Percentiles rank a stretch among this genome's conserved stretches.
Conservation (phyloP, 2,797 vertebrate species). For the Melanotaenia boesemani region DNA sequence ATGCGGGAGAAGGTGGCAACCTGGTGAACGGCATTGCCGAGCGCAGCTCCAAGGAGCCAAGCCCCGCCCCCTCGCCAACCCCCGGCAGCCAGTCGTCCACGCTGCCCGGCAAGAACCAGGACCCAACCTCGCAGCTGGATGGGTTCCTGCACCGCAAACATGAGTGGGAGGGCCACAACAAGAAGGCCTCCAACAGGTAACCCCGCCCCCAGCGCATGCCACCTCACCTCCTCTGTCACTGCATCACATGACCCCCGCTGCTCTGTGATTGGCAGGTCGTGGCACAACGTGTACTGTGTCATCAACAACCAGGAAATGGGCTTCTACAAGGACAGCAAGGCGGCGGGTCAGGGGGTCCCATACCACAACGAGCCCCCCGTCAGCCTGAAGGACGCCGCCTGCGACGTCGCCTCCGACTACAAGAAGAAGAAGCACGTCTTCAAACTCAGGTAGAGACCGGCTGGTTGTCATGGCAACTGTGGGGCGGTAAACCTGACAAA, state of each 20-base stretch:
- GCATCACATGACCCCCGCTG: background rate
- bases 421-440: slow-evolving; percentile 99
- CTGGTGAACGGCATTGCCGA: slow-evolving; percentile 90
- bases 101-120: slow-evolving; percentile 88
- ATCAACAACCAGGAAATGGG: slow-evolving; percentile 94
- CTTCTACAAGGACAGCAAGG: slow-evolving; percentile 96
- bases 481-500: too few relatives aligned
- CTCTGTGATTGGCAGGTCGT: slow-evolving; percentile 85
- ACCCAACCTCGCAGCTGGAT: slow-evolving; percentile 87
- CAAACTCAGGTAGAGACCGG: slow-evolving; percentile 87
- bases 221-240: background rate
- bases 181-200: slow-evolving; percentile 98
- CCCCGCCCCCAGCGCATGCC: background rate
- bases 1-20: slow-evolving; percentile 81
- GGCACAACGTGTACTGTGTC: slow-evolving; percentile 97
- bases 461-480: too few relatives aligned
- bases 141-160: slow-evolving; percentile 95
- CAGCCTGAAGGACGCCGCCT: slow-evolving; percentile 91
- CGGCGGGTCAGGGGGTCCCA: slow-evolving; percentile 88
- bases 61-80: slow-evolving; percentile 88
- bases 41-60: slow-evolving; percentile 85
- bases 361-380: slow-evolving; percentile 93
- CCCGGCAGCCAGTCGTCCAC: slow-evolving; percentile 90
- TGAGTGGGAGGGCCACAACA: slow-evolving; percentile 95
- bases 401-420: slow-evolving; percentile 93